A percentile compares a stretch with the other conserved stretches of the same genome.
These are phyloP conservation scores for Drosophila fuyamai DNA, from an alignment of 1,140 invertebrate species.

Conservation along the genomic window DNA sequence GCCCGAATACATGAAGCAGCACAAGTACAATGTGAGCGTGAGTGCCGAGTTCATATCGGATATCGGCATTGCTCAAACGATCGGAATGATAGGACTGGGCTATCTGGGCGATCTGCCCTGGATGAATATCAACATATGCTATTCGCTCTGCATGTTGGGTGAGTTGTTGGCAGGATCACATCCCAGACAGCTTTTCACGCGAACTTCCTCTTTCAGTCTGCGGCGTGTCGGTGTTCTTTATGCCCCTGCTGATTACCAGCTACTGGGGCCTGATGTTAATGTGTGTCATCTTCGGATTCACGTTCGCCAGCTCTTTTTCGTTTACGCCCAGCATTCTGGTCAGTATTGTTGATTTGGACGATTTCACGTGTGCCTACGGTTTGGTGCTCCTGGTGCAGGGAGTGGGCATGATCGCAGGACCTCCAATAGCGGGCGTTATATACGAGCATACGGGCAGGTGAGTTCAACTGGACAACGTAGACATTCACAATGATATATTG, in stretches of 20 bases:
- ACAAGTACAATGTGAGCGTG: conserved; percentile 89
- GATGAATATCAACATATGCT: conserved; percentile 93
- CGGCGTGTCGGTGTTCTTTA: conserved; percentile 89
- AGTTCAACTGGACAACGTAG: not conserved
- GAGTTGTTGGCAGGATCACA: conserved; percentile 25
- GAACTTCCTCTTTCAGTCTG: conserved; percentile 85
- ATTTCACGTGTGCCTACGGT: conserved; percentile 95
- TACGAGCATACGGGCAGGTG: conserved; percentile 76
- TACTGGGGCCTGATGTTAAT: conserved; percentile 87
- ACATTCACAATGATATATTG: not conserved
- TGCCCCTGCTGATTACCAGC: conserved; percentile 89
- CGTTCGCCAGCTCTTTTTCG: conserved; percentile 94
- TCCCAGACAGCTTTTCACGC: not conserved
- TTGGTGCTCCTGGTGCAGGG: conserved; percentile 94
- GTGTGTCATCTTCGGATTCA: conserved; percentile 91
- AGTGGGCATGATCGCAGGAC: conserved; percentile 87
- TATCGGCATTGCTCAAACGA: conserved; percentile 94
- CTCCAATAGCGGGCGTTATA: conserved; percentile 87
- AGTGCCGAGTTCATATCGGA: conserved; percentile 91
- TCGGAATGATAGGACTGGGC: conserved; percentile 95
- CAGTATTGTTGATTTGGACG: conserved; percentile 85
- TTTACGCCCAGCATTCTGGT: conserved; percentile 94
- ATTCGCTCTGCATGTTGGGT: conserved; percentile 90
- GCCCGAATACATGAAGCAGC: conserved; percentile 89
- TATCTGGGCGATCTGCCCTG: conserved; percentile 95